Evolutionary conservation across 2,888 invertebrate genomes (phyloP).

Genomic region (Macrosoma leucophasiata): DNA sequence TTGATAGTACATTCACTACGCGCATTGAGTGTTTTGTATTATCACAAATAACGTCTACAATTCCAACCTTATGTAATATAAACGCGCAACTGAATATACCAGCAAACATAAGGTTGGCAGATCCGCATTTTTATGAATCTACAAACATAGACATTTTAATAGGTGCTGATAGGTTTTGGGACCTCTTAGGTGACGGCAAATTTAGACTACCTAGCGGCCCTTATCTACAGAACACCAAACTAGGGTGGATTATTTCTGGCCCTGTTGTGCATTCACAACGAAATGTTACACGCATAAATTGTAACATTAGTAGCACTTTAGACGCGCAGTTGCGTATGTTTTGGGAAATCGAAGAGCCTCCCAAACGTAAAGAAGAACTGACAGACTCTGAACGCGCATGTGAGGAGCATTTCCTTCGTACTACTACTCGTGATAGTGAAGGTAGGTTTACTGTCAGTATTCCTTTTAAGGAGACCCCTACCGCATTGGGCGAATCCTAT

Average conservation of each 20-base stretch:
- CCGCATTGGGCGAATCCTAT: conserved; percentile 19
- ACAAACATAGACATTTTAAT: conserved; percentile 11
- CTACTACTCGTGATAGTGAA: conserved; percentile 12
- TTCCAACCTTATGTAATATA: conserved; percentile 6
- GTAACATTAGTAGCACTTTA: conserved; percentile 5
- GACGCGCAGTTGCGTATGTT: conserved; percentile 5
- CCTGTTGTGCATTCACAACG: conserved; percentile 1
- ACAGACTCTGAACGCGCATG: conserved; percentile 4
- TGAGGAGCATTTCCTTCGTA: conserved; percentile 6
- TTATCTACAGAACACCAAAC: conserved; percentile 11
- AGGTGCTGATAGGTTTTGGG: conserved; percentile 14
- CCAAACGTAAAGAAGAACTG: conserved; percentile 11
- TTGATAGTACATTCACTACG: conserved; percentile 3
- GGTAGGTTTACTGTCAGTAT: conserved; percentile 20
- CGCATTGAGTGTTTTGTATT: conserved; percentile 2
- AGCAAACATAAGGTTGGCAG: conserved; percentile 3
- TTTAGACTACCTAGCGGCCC: conserved; percentile 12
- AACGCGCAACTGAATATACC: conserved; percentile 2
- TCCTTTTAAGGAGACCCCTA: conserved; percentile 14
- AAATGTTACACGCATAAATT: conserved; percentile 2
- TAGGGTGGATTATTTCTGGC: conserved; percentile 12
- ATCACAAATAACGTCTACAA: conserved; percentile 1
- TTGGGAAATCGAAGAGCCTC: conserved; percentile 5
- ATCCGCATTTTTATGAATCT: conserved; percentile 5
- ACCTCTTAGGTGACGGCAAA: conserved; percentile 7